Percentiles rank a stretch among this genome's conserved stretches.
phyloP scores from a whole-genome alignment of 2,797 vertebrate genomes.

The Neopelma chrysocephalum region DNA sequence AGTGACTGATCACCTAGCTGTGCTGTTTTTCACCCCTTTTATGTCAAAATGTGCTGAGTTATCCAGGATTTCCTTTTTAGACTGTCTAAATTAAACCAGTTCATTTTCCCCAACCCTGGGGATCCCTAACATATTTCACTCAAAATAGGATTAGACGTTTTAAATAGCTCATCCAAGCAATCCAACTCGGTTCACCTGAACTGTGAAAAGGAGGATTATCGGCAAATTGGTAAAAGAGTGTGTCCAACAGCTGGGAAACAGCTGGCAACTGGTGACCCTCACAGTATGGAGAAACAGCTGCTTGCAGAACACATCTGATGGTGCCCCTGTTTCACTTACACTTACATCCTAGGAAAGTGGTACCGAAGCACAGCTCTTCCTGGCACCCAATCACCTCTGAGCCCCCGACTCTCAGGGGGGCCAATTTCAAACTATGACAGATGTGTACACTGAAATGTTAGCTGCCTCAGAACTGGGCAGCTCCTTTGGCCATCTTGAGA shows the following conservation, averaged over 20 bases:
- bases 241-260: background rate
- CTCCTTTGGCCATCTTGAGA: background rate
- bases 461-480: background rate
- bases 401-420: too few species aligned
- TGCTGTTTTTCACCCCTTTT: background rate
- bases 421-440: too few species aligned
- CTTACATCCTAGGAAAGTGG: accelerated
- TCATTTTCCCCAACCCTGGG: background rate
- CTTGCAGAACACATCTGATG: background rate
- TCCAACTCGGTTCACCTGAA: background rate
- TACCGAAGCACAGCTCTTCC: too few species aligned
- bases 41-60: background rate
- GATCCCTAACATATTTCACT: background rate
- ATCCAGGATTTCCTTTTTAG: background rate
- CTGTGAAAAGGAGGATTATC: background rate
- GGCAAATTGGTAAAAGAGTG: background rate
- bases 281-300: background rate
- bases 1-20: background rate
- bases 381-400: too few species aligned
- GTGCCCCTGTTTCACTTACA: background rate
- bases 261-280: background rate
- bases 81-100: background rate
- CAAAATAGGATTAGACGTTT: background rate
- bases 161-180: background rate
- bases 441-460: background rate